These are phyloP conservation scores for Podarcis cretensis DNA, from an alignment of 2,113 vertebrate genomes.

Conservation along the genomic window DNA sequence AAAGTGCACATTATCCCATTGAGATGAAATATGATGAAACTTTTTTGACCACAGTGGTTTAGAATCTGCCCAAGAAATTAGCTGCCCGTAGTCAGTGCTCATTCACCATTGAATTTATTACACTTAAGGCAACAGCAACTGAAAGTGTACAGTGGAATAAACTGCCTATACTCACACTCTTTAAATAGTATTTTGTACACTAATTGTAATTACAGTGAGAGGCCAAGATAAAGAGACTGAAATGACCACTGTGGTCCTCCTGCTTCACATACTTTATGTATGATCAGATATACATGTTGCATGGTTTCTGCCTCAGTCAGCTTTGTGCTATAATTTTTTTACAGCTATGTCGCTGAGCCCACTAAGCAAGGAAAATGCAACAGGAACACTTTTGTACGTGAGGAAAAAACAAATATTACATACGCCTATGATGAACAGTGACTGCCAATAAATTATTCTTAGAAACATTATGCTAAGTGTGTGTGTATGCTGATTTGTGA, in stretches of 20 bases:
- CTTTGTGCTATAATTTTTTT: conserved; percentile 50
- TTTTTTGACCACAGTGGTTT: not conserved
- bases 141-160: not conserved
- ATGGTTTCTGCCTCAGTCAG: conserved; percentile 46
- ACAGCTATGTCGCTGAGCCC: conserved; percentile 47
- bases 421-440: conserved; percentile 51
- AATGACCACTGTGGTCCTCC: conserved; percentile 30
- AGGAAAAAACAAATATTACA: conserved; percentile 32
- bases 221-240: conserved; percentile 14
- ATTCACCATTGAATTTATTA: not conserved
- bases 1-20: not conserved
- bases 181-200: conserved; percentile 22
- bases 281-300: conserved; percentile 50
- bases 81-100: not conserved
- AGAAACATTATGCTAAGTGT: not conserved
- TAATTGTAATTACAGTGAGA: conserved; percentile 52
- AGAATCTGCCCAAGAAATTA: not conserved
- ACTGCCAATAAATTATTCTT: conserved; percentile 68
- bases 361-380: conserved; percentile 53
- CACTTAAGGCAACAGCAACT: not conserved
- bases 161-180: conserved; percentile 46
- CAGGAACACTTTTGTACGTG: conserved; percentile 37
- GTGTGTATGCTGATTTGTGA: not conserved
- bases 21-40: not conserved
- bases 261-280: conserved; percentile 67